Evolutionary conservation across 2,113 vertebrate species (phyloP).

Genomic region (Ochotona curzoniae): DNA sequence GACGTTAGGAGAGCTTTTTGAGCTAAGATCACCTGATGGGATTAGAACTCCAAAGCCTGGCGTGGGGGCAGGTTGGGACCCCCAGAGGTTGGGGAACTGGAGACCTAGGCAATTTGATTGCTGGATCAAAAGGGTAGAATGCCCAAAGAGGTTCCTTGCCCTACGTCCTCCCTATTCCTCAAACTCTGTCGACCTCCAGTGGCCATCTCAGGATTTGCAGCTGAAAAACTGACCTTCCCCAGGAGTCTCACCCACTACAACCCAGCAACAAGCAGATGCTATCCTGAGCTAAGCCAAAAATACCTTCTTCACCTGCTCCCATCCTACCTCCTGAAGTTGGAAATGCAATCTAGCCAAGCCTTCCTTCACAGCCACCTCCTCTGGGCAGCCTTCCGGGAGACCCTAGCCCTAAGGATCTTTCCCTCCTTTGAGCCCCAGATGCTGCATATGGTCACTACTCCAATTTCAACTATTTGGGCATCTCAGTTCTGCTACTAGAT

Average conservation of each 20-base stretch:
- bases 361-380: background rate
- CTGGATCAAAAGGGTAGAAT: conserved; percentile 27
- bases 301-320: background rate
- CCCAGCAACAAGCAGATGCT: background rate
- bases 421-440: background rate
- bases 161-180: conserved; percentile 40
- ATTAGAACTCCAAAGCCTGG: background rate
- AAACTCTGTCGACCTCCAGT: conserved; percentile 75
- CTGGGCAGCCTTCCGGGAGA: background rate
- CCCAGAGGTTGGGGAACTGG: background rate
- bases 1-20: conserved; percentile 2
- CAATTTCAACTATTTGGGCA: conserved; percentile 36
- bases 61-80: background rate
- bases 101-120: background rate
- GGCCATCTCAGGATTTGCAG: conserved; percentile 20
- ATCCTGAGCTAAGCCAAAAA: background rate
- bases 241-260: background rate
- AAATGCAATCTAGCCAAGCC: conserved; percentile 1
- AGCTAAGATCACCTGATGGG: background rate
- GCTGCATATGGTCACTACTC: background rate
- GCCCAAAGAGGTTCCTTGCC: background rate
- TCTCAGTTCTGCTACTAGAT: background rate
- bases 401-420: background rate
- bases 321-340: background rate
- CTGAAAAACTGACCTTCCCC: background rate